Conservation (phyloP, 2,888 invertebrate species). For the Torymus texanus region DNA sequence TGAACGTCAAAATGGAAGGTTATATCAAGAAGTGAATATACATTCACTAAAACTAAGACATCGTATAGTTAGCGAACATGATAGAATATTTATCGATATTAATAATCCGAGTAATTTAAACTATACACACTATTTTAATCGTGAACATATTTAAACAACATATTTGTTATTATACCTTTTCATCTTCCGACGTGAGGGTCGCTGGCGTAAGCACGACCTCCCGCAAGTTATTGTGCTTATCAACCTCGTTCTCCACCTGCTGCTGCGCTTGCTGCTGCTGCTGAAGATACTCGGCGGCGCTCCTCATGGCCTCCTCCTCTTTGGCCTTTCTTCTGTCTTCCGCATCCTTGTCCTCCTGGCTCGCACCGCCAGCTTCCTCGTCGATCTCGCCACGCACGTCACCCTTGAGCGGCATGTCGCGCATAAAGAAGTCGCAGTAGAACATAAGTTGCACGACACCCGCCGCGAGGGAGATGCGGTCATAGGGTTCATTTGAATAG, state of each 20-base stretch:
- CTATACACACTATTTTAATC: neutral
- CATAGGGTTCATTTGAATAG: constrained; percentile 29
- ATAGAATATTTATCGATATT: no score
- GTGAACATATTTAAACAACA: neutral
- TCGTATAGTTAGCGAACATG: no score
- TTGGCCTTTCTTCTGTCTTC: neutral
- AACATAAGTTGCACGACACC: constrained; percentile 50
- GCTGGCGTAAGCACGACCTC: constrained; percentile 31
- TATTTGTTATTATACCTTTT: constrained; percentile 2
- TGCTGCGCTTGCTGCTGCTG: no score
- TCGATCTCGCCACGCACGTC: neutral
- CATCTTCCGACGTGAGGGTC: neutral
- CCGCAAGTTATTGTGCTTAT: neutral
- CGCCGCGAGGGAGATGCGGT: constrained; percentile 45
- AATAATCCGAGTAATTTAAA: neutral
- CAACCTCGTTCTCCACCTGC: neutral
- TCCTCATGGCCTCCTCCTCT: constrained; percentile 27
- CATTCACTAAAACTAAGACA: no score
- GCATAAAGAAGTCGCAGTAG: constrained; percentile 51
- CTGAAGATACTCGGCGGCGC: neutral
- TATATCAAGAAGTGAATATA: no score
- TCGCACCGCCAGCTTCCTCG: neutral
- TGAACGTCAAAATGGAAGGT: no score
- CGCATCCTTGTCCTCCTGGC: neutral
- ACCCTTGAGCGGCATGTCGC: constrained; percentile 15